Percentiles rank a stretch among this genome's conserved stretches.
Evolutionary conservation across 2,888 invertebrate genomes (phyloP).

Genomic region (Drosophila hamatofila): DNA sequence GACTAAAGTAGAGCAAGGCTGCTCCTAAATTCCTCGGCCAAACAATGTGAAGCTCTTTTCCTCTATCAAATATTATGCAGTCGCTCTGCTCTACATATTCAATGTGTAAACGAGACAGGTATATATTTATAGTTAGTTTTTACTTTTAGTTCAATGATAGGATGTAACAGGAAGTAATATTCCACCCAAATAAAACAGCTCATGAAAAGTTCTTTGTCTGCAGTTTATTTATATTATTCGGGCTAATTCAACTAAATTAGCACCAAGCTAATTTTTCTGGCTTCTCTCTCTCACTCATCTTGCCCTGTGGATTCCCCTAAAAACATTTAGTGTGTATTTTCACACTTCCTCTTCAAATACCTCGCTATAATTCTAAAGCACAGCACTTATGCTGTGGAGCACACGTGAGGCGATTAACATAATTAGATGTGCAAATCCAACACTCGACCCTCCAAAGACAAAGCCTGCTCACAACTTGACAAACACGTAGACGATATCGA

Average conservation of each 20-base stretch:
- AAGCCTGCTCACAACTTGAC: conserved; percentile 39
- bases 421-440: conserved; percentile 50
- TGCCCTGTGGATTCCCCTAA: no score
- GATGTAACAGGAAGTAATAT: not conserved
- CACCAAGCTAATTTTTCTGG: not conserved
- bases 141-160: not conserved
- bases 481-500: conserved; percentile 15
- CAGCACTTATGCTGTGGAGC: conserved; percentile 21
- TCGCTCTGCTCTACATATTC: not conserved
- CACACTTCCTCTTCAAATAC: conserved; percentile 25
- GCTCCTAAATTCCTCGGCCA: not conserved
- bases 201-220: not conserved
- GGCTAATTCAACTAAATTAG: not conserved
- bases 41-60: not conserved
- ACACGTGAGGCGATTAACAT: conserved; percentile 53
- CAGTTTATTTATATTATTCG: not conserved
- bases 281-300: no score
- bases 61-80: conserved; percentile 2
- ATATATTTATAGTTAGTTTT: not conserved
- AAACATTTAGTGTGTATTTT: conserved; percentile 1
- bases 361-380: conserved; percentile 21
- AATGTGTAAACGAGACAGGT: not conserved
- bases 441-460: conserved; percentile 26
- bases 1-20: not conserved
- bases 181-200: not conserved